A percentile compares a stretch with the other conserved stretches of the same genome.
Conservation (phyloP, 2,113 vertebrate genomes). For the Notiomystis cincta region DNA sequence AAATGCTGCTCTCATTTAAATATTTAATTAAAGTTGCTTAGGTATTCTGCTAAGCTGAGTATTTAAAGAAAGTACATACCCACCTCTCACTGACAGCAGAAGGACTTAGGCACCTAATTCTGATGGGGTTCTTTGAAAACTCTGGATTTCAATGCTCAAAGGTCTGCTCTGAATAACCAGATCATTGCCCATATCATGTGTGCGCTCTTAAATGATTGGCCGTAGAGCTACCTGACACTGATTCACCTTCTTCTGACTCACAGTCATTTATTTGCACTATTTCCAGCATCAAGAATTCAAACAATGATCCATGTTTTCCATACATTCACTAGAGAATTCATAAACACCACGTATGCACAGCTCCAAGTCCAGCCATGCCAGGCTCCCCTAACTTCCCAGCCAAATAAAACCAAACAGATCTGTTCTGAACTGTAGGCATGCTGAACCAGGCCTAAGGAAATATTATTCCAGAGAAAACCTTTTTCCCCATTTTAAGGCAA, state of each 20-base stretch:
- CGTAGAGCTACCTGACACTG: background rate
- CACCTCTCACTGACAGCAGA: background rate
- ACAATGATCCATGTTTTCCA: background rate
- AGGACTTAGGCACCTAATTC: background rate
- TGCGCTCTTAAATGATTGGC: background rate
- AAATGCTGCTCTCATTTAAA: background rate
- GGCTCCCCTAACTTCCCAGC: background rate
- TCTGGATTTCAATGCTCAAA: background rate
- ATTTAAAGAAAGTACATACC: background rate
- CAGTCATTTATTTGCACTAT: background rate
- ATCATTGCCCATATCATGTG: background rate
- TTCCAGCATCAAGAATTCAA: background rate
- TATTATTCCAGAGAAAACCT: background rate
- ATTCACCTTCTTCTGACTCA: constrained; percentile 50
- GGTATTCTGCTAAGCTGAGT: background rate
- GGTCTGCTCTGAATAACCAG: background rate
- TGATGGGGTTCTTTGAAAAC: background rate
- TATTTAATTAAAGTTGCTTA: background rate
- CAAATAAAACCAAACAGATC: background rate
- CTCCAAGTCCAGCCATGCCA: background rate
- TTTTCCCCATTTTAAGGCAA: background rate
- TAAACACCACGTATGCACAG: background rate
- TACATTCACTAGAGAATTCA: background rate
- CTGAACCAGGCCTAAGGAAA: background rate
- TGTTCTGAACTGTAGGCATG: background rate